Evolutionary conservation across 2,888 invertebrate species (phyloP), one percentile per base, ranked within the genome.

Genomic region (Amphipyra tragopoginis): DNA sequence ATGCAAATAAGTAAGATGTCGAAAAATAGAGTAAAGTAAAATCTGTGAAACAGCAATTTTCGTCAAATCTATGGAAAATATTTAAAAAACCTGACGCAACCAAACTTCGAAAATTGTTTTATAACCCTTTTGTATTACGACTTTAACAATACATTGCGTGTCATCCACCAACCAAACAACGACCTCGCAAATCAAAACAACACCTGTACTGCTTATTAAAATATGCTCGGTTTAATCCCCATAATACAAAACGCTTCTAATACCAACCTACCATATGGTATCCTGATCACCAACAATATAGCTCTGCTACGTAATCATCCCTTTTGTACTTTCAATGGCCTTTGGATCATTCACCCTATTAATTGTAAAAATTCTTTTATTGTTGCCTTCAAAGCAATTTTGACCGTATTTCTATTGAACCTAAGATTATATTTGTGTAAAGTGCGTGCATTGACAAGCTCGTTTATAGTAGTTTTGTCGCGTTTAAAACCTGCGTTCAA

Each of bases 331-430:
- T 88, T 90, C 89, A 90, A 90, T 90, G 86, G 88, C 86, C 87
- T 87, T 87, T 88, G 86, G 89, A 92, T 91, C 91, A 88, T 87
- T 90, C 91, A 90, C 91, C 93, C 93, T 90, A 91, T 91, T 93
- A 93, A 93, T 91, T 88, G 90, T 85, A 83, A 80, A 84, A 87
- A 86, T 85, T 85, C 78, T 87, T 88, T 87, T 78, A 78, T 68
- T 49, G 1, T 33, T 4, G 0, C 10, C 2, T 15, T 11, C 59
- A 70, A 11, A 52, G 45, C 14, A 84, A 76, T 80, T 49, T 68
- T 2, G 58, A 83, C 85, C 80, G 71, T 90, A 86, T 75, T 5
- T 0, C 1, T 0, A 40, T 2, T 1, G 0, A 0, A 0, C 5
- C 68, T 75, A 38, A 59, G 64, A 72, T 70, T 21, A 58, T 34